Base-by-base conservation (phyloP, 2,888 invertebrate species). In the Acrobeloides nanus region DNA sequence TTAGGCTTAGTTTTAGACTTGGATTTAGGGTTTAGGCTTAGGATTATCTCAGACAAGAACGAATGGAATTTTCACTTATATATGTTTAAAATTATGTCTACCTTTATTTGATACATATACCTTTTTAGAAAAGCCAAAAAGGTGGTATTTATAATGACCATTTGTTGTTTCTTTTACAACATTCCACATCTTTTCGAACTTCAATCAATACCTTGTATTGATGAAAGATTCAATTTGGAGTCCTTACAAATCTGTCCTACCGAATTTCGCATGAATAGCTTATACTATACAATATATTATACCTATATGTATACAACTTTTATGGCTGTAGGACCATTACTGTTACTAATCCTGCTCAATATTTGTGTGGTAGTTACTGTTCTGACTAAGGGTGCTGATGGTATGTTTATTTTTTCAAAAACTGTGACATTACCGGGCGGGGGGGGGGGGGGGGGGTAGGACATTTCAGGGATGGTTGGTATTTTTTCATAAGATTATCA, bases 251-350 rank as follows among this genome's bases (percentile, higher is more conserved):
- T 68, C 24, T 62, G 62, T 31, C 62, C 62, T 12, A 62, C 62
- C 4, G 44, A 34, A 20, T 44, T 62, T 26, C 61, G 71, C 7
- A 27, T 60, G 45, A 56, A 70, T 38, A 55, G 59, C 1, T 51
- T 64, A n/a, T 71, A 71, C 49, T 71, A 72, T 48, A 61, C 67
- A 10, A 60, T 69, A 25, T 69, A 69, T 46, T 69, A 69, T 51
- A 69, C 69, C 5, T 68, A 65, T 24, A 57, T 53, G 55, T 54
- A 54, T 26, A 54, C 55, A 40, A 43, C 68, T 3, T 71, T 71
- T 52, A 52, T 71, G 48, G 71, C 71, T 6, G 66, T 72, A 7
- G 71, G 71, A 6, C 71, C 71, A 3, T 52, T 71, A 39, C 48
- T 65, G 15, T 51, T 71, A 6, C 58, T 71, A 20, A 62, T 71